phyloP scores from a whole-genome alignment of 2,113 vertebrate species.

The Oreocharis arfaki region DNA sequence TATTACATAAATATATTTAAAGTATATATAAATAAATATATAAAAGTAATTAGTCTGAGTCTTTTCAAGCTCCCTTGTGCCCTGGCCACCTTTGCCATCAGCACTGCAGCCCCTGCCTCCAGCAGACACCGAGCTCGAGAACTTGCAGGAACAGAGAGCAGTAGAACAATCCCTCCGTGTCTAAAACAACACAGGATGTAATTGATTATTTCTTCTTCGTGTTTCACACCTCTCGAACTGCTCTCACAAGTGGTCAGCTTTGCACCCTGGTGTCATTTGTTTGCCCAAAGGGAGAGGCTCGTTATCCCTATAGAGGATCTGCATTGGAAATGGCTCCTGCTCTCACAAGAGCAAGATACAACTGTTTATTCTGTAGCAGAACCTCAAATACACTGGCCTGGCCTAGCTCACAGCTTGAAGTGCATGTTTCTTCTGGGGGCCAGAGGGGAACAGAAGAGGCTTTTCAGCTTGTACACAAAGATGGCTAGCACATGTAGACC shows the following conservation, averaged over 20 bases:
- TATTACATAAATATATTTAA: too few relatives aligned
- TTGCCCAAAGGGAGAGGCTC: background rate
- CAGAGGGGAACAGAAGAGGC: conserved; percentile 30
- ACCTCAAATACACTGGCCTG: conserved; percentile 89
- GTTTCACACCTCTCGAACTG: background rate
- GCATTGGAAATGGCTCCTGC: background rate
- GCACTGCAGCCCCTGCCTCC: background rate
- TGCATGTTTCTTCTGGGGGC: conserved; percentile 83
- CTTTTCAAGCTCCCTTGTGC: background rate
- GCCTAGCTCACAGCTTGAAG: conserved; percentile 93
- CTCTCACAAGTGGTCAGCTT: background rate
- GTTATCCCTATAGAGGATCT: background rate
- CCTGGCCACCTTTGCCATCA: background rate
- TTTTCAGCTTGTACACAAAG: conserved; percentile 32
- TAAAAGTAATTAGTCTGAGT: background rate
- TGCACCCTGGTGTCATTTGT: conserved; percentile 39
- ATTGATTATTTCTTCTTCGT: background rate
- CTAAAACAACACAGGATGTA: background rate
- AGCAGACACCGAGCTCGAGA: rapidly evolving
- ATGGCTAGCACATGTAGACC: background rate
- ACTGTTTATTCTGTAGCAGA: conserved; percentile 86
- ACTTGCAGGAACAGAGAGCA: background rate
- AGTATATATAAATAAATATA: too few relatives aligned
- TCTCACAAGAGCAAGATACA: background rate
- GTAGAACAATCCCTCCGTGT: background rate